Evolutionary conservation across 2,797 vertebrate genomes (phyloP).

Genomic region (Oreochromis mossambicus): DNA sequence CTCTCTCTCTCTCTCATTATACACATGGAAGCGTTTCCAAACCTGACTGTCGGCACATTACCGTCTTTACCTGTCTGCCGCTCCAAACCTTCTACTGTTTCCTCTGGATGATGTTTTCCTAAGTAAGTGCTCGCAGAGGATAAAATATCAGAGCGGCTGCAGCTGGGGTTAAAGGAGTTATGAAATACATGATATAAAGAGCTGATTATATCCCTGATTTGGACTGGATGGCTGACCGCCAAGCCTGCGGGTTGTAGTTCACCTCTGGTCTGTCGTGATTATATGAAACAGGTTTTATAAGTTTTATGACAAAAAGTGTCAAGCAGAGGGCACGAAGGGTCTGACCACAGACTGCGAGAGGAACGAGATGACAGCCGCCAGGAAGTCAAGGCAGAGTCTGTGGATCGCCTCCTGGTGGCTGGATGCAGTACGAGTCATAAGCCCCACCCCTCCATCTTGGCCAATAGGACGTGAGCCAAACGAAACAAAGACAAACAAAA

Average conservation of each 20-base stretch:
- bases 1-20: not conserved
- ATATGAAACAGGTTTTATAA: not conserved
- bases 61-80: constrained; percentile 33
- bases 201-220: constrained; percentile 8
- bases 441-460: not conserved
- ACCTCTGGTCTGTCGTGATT: not conserved
- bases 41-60: constrained; percentile 12
- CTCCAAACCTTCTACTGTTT: constrained; percentile 37
- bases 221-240: not conserved
- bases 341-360: not conserved
- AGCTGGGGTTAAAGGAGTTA: not conserved
- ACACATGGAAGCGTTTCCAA: constrained; percentile 37
- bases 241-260: not conserved
- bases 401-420: not conserved
- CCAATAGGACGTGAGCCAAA: not conserved
- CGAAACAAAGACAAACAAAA: not conserved
- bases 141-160: constrained; percentile 33
- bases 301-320: not conserved
- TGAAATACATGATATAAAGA: constrained; percentile 29
- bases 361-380: not conserved
- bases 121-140: constrained; percentile 28
- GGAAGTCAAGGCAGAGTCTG: not conserved
- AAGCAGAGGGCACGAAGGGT: not conserved
- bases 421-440: accelerated
- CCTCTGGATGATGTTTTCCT: constrained; percentile 25